Conservation (phyloP, 2,113 vertebrate species). For the Acrocephalus kingi region DNA sequence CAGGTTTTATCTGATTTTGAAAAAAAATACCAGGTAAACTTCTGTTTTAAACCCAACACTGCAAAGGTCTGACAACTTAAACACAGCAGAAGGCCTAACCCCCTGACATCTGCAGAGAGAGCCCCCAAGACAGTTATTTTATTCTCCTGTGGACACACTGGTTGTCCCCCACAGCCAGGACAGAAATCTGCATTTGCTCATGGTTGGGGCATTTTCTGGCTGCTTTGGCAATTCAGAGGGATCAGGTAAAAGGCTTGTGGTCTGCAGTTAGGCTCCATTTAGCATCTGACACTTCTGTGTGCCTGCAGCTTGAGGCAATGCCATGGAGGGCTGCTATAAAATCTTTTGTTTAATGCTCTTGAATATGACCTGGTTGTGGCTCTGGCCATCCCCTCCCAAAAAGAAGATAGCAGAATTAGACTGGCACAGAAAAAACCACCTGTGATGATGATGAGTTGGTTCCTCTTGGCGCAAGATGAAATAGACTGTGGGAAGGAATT, state of each 20-base stretch:
- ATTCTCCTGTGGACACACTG: not conserved
- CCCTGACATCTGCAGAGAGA: accelerated
- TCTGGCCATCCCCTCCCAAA: not conserved
- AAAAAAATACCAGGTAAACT: not conserved
- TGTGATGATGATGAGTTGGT: accelerated
- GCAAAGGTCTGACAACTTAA: not conserved
- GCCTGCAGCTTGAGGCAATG: not conserved
- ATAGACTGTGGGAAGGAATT: accelerated
- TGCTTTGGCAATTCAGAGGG: not conserved
- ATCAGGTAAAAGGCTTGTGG: not conserved
- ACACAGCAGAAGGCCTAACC: not conserved
- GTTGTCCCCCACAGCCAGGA: not conserved
- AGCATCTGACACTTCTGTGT: not conserved
- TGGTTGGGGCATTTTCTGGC: not conserved
- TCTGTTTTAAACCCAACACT: not conserved
- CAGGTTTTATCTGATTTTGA: not conserved
- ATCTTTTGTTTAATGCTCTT: not conserved
- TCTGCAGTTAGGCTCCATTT: not conserved
- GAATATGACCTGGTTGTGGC: not conserved
- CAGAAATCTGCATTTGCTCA: not conserved
- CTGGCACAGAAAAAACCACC: not conserved
- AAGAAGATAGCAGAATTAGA: not conserved
- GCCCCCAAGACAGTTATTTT: not conserved
- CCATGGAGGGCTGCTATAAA: not conserved
- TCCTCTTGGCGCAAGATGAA: accelerated